These are phyloP conservation scores for Proterorhinus semilunaris DNA, from an alignment of 2,113 vertebrate genomes.

Conservation along the genomic window DNA sequence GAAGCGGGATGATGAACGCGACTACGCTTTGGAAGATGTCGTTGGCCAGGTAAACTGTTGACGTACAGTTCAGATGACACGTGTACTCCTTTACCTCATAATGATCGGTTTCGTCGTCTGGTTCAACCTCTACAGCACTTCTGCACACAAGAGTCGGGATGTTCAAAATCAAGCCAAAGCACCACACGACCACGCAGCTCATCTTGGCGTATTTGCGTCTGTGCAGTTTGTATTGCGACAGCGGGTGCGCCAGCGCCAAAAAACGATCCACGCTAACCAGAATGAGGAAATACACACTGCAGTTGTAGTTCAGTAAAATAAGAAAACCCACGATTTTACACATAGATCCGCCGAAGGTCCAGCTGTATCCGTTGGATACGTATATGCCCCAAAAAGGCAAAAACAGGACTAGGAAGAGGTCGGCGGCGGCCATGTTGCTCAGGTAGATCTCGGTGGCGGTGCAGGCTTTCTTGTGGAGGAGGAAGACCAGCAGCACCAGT, in stretches of 20 bases:
- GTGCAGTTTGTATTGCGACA: slow-evolving; percentile 78
- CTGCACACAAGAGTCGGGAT: slow-evolving; percentile 77
- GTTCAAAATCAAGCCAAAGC: slow-evolving; percentile 73
- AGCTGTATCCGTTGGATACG: slow-evolving; percentile 69
- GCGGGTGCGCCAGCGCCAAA: slow-evolving; percentile 83
- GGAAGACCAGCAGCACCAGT: slow-evolving; percentile 83
- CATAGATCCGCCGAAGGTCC: slow-evolving; percentile 80
- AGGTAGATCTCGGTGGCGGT: slow-evolving; percentile 88
- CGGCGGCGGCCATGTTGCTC: slow-evolving; percentile 83
- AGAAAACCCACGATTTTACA: slow-evolving; percentile 77
- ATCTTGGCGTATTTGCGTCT: slow-evolving; percentile 77
- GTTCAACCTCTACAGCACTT: neutral
- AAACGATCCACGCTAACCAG: slow-evolving; percentile 87
- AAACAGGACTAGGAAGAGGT: slow-evolving; percentile 77
- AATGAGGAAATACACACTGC: slow-evolving; percentile 86
- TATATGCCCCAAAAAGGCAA: slow-evolving; percentile 87
- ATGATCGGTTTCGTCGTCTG: fast-evolving
- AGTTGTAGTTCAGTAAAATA: slow-evolving; percentile 78
- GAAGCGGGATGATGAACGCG: slow-evolving; percentile 81
- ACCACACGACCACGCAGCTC: slow-evolving; percentile 82
- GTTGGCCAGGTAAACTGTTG: slow-evolving; percentile 27
- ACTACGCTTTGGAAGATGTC: slow-evolving; percentile 72
- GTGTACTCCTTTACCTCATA: slow-evolving; percentile 12
- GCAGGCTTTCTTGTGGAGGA: slow-evolving; percentile 82
- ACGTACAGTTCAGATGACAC: slow-evolving; percentile 64